Base-by-base conservation (phyloP, 2,113 vertebrate species). In the Neopipo cinnamomea region DNA sequence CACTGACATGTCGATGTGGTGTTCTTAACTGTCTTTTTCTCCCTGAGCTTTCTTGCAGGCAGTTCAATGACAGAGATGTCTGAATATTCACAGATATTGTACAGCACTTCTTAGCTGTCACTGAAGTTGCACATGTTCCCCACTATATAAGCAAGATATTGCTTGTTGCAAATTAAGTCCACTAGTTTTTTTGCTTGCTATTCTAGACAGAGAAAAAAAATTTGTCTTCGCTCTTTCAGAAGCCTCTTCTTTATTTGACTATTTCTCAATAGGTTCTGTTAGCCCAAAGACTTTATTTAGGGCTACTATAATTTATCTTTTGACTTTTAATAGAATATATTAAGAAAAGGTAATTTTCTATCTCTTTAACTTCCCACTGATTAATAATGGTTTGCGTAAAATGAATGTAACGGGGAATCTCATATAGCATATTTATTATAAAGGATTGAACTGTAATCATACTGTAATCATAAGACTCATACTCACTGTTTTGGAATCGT, bases 401-500 rank as follows among this genome's bases (percentile, higher is more conserved):
- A 90, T 76, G 5, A 83, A 35, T 44, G 30, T 53, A 33, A 25
- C 46, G 28, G 28, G 31, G 80, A 89, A 71, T 21, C 16, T 74
- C 15, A 37, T 33, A 8, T 63, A 50, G 25, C 30, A 9, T 84
- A 59, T 89, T 85, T 89, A 55, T 82, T 90, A 39, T 27, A 80
- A 62, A 24, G 11, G 20, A 46, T 37, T 59, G 11, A 63, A 67
- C 83, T 58, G 39, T 73, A 92, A 84, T 71, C 47, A n/a, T n/a
- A 67, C 83, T 58, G 39, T 73, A 92, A 84, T 71, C 47, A n/a
- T n/a, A n/a, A 75, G 58, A 53, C 53, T 87, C 80, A 59, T 42
- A 61, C 81, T 93, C 79, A 59, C 39, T 75, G 8, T 75, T 94
- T 72, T 95, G 95, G 94, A 91, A 95, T 96, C 66, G 53, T 82